Percentiles rank a stretch among this genome's conserved stretches.
phyloP scores from a whole-genome alignment of 2,888 invertebrate species.

The Ichneumoninae sp. region DNA sequence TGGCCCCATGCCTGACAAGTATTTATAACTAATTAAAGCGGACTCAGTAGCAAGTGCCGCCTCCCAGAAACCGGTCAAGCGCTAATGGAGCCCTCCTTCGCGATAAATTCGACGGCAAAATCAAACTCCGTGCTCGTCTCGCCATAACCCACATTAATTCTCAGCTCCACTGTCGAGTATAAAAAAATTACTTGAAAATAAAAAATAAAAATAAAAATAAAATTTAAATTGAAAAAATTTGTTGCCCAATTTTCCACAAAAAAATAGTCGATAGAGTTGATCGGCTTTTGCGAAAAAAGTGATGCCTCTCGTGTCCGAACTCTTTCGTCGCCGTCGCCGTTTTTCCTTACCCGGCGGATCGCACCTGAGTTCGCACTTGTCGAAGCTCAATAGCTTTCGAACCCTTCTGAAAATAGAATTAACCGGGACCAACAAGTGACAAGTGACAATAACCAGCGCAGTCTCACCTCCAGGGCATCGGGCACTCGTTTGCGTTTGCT shows the following conservation, averaged over 20 bases:
- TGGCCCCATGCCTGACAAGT: constrained; percentile 77
- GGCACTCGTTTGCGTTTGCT: constrained; percentile 8
- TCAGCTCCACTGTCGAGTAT: neutral
- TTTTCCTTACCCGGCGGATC: constrained; percentile 8
- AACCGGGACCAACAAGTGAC: constrained; percentile 60
- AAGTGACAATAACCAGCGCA: constrained; percentile 47
- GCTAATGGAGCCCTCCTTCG: constrained; percentile 55
- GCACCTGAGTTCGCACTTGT: constrained; percentile 35
- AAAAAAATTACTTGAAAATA: neutral
- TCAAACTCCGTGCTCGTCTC: constrained; percentile 24
- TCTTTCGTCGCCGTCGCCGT: constrained; percentile 14
- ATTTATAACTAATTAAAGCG: constrained; percentile 83
- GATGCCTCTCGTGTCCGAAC: constrained; percentile 8
- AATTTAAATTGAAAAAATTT: neutral
- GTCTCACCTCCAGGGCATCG: neutral
- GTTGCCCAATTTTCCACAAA: neutral
- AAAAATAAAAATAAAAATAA: neutral
- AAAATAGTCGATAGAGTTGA: constrained; percentile 26
- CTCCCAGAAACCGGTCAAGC: constrained; percentile 74
- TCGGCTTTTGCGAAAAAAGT: constrained; percentile 26
- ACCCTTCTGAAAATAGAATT: constrained; percentile 63
- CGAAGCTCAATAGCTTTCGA: constrained; percentile 62
- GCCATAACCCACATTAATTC: constrained; percentile 13
- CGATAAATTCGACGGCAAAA: constrained; percentile 52
- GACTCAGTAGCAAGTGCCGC: constrained; percentile 72